Percentiles rank a stretch among this genome's conserved stretches.
These are phyloP conservation scores for Colostygia pectinataria DNA, from an alignment of 2,888 invertebrate species.

Conservation along the genomic window DNA sequence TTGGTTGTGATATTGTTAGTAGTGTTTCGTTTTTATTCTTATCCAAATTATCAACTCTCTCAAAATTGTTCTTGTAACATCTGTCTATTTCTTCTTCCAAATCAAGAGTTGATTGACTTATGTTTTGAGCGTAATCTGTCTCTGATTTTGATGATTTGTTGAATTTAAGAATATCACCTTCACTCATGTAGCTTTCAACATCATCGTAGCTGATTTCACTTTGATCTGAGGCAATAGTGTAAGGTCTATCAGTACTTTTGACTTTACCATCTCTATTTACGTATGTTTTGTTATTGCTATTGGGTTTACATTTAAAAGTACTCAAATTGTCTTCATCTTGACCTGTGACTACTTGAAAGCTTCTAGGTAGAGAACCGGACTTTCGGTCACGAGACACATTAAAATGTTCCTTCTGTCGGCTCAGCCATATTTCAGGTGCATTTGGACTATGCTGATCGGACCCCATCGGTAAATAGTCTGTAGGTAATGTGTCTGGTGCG, in stretches of 20 bases:
- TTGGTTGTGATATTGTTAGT: constrained; percentile 65
- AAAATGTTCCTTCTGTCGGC: constrained; percentile 87
- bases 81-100: constrained; percentile 78
- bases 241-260: constrained; percentile 85
- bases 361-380: constrained; percentile 90
- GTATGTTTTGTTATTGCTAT: constrained; percentile 76
- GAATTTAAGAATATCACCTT: constrained; percentile 72
- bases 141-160: constrained; percentile 63
- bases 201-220: constrained; percentile 87
- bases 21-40: constrained; percentile 65
- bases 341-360: constrained; percentile 86
- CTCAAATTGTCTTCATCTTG: constrained; percentile 71
- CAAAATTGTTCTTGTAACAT: constrained; percentile 78
- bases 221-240: constrained; percentile 88
- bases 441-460: constrained; percentile 81
- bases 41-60: constrained; percentile 58
- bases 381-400: constrained; percentile 86
- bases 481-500: constrained; percentile 46
- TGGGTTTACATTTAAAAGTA: constrained; percentile 72
- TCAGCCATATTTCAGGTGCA: constrained; percentile 87
- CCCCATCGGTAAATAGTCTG: constrained; percentile 73
- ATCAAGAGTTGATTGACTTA: constrained; percentile 77
- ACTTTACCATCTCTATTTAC: constrained; percentile 84
- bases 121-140: constrained; percentile 61
- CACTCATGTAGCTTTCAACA: constrained; percentile 83